Percentiles rank a stretch among this genome's conserved stretches.
phyloP scores from a whole-genome alignment of 2,113 vertebrate species.

The Hydrochoerus hydrochaeris region DNA sequence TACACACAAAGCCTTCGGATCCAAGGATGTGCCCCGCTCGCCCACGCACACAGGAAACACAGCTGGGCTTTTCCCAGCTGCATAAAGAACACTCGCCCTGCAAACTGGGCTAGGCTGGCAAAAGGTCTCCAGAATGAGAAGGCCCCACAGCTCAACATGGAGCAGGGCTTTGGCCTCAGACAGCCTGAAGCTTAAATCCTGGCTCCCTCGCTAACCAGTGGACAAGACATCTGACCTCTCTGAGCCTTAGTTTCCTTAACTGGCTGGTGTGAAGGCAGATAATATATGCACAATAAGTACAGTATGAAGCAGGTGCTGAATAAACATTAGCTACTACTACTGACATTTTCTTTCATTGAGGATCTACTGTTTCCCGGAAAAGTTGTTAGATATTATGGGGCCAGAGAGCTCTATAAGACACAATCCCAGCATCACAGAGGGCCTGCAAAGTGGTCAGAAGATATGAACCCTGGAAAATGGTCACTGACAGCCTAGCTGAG shows the following conservation, averaged over 20 bases:
- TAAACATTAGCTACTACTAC: neutral
- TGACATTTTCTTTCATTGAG: neutral
- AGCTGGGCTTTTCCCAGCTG: neutral
- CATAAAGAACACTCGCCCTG: neutral
- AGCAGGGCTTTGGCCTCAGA: neutral
- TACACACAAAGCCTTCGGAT: neutral
- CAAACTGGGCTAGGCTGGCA: neutral
- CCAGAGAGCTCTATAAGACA: neutral
- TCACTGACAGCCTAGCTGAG: neutral
- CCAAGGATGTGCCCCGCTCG: neutral
- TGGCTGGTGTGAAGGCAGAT: neutral
- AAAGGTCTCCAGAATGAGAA: neutral
- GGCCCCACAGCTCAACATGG: rapidly evolving
- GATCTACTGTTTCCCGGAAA: neutral
- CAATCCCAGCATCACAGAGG: neutral
- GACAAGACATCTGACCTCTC: neutral
- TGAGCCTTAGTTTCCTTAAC: neutral
- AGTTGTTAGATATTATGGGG: neutral
- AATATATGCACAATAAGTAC: rapidly evolving
- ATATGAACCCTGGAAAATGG: rapidly evolving
- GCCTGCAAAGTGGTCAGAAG: neutral
- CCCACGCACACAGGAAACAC: neutral
- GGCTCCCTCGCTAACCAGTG: neutral
- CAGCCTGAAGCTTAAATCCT: neutral
- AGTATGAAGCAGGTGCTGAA: neutral